Conservation (phyloP, 2,113 vertebrate genomes). For the Dunckerocampus dactyliophorus region DNA sequence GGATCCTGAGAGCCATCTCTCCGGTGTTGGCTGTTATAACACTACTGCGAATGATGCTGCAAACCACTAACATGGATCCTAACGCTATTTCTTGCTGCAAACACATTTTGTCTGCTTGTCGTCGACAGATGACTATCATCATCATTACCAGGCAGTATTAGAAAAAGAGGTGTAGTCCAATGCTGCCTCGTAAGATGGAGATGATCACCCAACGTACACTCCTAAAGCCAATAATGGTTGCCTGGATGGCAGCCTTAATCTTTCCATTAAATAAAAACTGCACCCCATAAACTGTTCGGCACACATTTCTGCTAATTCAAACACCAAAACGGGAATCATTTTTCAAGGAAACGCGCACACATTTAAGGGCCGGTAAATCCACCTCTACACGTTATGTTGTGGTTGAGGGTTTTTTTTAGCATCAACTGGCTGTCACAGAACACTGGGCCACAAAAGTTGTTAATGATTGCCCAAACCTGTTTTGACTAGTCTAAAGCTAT, state of each 20-base stretch:
- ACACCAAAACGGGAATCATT: too few species aligned
- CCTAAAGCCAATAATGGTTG: constrained; percentile 37
- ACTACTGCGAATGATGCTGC: background rate
- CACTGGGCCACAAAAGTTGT: constrained; percentile 66
- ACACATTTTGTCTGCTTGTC: constrained; percentile 23
- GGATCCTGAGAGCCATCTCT: constrained; percentile 83
- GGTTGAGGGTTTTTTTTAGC: constrained; percentile 42
- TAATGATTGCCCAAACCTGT: constrained; percentile 79
- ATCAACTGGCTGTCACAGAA: constrained; percentile 58
- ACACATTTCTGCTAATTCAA: too few species aligned
- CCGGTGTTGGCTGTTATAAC: background rate
- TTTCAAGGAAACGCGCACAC: too few species aligned
- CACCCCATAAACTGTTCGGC: too few species aligned
- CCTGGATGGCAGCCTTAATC: too few species aligned
- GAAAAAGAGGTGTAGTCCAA: constrained; percentile 91
- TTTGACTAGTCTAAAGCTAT: constrained; percentile 70
- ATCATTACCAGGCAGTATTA: constrained; percentile 99
- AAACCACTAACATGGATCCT: background rate
- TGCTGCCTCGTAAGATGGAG: constrained; percentile 99
- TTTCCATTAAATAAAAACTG: too few species aligned
- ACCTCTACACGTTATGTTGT: constrained; percentile 28
- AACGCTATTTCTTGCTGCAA: background rate
- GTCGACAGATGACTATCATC: constrained; percentile 80
- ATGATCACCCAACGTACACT: constrained; percentile 70
- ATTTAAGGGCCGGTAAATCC: too few species aligned